Conservation (phyloP, 2,888 invertebrate genomes). For the Lycophotia porphyrea region DNA sequence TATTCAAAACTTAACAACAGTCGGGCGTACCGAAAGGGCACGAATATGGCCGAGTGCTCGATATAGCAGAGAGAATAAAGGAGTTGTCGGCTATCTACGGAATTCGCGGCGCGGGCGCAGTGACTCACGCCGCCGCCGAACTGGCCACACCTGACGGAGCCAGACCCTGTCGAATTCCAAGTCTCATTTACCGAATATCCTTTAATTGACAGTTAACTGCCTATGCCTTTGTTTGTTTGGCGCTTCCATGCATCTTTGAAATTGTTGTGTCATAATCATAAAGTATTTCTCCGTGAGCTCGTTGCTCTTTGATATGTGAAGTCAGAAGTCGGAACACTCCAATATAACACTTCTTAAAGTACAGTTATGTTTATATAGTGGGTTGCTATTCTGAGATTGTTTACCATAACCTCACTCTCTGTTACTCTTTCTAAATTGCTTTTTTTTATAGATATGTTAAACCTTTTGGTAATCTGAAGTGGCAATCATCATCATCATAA, state of each 20-base stretch:
- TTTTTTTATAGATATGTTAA: background rate
- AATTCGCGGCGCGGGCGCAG: constrained; percentile 82
- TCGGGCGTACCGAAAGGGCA: constrained; percentile 84
- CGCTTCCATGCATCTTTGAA: constrained; percentile 58
- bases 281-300: constrained; percentile 27
- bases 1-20: constrained; percentile 75
- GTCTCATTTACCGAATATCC: constrained; percentile 71
- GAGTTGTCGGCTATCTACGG: constrained; percentile 87
- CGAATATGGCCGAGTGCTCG: constrained; percentile 81
- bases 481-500: too few species aligned
- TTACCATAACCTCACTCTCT: background rate
- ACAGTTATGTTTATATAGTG: background rate
- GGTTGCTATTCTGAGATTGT: background rate
- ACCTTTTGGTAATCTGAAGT: too few species aligned
- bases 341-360: background rate
- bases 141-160: constrained; percentile 88
- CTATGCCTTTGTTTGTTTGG: constrained; percentile 62
- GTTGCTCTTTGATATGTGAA: constrained; percentile 19
- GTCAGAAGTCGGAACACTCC: constrained; percentile 2
- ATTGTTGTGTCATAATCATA: constrained; percentile 48
- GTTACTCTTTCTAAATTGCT: background rate
- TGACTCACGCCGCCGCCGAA: constrained; percentile 79
- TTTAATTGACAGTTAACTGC: constrained; percentile 74
- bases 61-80: constrained; percentile 82
- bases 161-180: constrained; percentile 84